Percentiles rank a stretch among this genome's conserved stretches.
Evolutionary conservation across 2,797 vertebrate genomes (phyloP).

Genomic region (Cynopterus sphinx): DNA sequence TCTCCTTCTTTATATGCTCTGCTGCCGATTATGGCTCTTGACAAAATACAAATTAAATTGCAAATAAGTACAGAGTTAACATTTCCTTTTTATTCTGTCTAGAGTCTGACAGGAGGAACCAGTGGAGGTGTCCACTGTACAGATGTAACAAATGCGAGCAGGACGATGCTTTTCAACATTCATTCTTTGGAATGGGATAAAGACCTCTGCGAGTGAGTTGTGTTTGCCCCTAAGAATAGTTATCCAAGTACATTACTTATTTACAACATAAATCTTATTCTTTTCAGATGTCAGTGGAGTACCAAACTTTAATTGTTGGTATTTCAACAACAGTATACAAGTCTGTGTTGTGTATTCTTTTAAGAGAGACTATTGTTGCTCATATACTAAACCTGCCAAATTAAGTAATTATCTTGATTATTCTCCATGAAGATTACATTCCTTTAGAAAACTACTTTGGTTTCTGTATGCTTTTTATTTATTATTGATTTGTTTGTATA

Average conservation of each 20-base stretch:
- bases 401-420: neutral
- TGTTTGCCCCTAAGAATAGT: constrained; percentile 20
- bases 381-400: neutral
- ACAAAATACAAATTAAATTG: neutral
- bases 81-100: constrained; percentile 58
- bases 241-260: neutral
- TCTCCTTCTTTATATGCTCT: neutral
- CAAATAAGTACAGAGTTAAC: neutral
- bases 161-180: constrained; percentile 99
- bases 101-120: constrained; percentile 96
- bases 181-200: constrained; percentile 97
- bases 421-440: neutral
- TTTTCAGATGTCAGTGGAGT: neutral
- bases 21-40: neutral
- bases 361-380: neutral
- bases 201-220: constrained; percentile 94
- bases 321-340: neutral
- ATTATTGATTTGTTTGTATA: constrained; percentile 2
- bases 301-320: neutral
- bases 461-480: constrained; percentile 30
- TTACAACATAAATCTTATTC: constrained; percentile 1
- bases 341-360: neutral
- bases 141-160: constrained; percentile 98
- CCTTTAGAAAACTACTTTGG: neutral
- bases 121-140: constrained; percentile 96